Base-by-base conservation (phyloP, 2,888 invertebrate species). In the Pachliopta kotzebuea region DNA sequence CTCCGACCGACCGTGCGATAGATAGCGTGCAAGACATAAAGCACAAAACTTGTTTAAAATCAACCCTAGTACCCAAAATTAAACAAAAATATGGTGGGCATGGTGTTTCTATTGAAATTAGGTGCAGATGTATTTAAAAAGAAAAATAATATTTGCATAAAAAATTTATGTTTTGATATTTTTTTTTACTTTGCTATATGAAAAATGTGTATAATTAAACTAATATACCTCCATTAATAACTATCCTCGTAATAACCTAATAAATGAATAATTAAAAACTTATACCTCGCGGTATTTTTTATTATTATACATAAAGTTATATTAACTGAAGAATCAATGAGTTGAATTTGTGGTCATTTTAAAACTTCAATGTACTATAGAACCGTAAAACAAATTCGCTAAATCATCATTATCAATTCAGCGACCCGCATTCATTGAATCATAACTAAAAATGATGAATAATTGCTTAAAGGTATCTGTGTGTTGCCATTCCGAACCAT, bases 1-100 rank as follows among this genome's bases (percentile, higher is more conserved):
- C 62, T 56, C 53, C 54, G 49, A 57, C 57, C 65, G 23, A 65
- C 65, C 65, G 53, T n/a, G 29, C 61, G 61, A 54, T 57, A 55
- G 31, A 26, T 26, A 50, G 29, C 42, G 50, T 20, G n/a, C 17
- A 18, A 20, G 37, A 53, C 37, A 42, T 17, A 7, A 37, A n/a
- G 42, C 1, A 26, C 2, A 23, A n/a, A 26, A 21, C 37, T 20
- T 50, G 21, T 62, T 62, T 62, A 31, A 45, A 54, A 63, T 52
- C 50, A 23, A 42, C 37, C 49, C n/a, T 49, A 49, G 20, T 4
- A 8, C 9, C 7, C 49, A 49, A 49, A 49, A 49, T 20, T 52
- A 21, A 21, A 52, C 7, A n/a, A 52, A 52, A 21, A 23, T n/a
- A 8, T 49, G 20, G 7, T n/a, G 56, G 53, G 31, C 57, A 20